phyloP scores from a whole-genome alignment of 1,140 invertebrate species.

The Ostrea edulis region DNA sequence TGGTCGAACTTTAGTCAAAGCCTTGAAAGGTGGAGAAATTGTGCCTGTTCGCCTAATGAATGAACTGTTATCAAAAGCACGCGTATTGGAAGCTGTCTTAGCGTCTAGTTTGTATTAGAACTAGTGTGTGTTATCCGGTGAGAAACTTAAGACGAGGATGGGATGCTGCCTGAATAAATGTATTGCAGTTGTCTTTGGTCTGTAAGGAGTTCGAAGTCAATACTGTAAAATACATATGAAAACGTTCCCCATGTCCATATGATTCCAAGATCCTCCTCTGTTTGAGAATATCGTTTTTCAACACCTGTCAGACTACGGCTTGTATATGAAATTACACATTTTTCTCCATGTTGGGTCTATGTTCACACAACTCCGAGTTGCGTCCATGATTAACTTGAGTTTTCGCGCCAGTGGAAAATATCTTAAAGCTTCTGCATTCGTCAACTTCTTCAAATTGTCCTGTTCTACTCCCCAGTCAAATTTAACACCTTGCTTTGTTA shows the following conservation, averaged over 20 bases:
- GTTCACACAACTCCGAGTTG: conserved; percentile 59
- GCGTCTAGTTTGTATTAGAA: too few relatives aligned
- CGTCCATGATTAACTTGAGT: neutral
- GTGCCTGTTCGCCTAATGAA: too few relatives aligned
- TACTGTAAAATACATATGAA: conserved; percentile 79
- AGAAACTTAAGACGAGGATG: too few relatives aligned
- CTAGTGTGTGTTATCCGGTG: too few relatives aligned
- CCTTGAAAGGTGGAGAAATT: too few relatives aligned
- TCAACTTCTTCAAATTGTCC: neutral
- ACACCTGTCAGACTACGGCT: conserved; percentile 53
- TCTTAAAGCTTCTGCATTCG: conserved; percentile 12
- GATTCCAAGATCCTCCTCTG: too few relatives aligned
- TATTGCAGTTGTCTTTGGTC: conserved; percentile 75
- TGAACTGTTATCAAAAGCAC: conserved; percentile 49
- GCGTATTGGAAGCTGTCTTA: conserved; percentile 64
- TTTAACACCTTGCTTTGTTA: too few relatives aligned
- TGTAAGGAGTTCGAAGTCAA: conserved; percentile 74
- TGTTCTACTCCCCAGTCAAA: too few relatives aligned
- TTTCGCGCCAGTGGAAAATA: conserved; percentile 6
- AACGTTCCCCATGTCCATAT: conserved; percentile 79
- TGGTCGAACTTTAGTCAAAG: too few relatives aligned
- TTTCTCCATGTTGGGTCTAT: conserved; percentile 54
- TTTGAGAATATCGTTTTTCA: too few relatives aligned
- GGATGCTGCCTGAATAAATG: conserved; percentile 55
- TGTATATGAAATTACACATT: conserved; percentile 60